phyloP scores from a whole-genome alignment of 2,797 vertebrate species.

The Notamacropus eugenii region DNA sequence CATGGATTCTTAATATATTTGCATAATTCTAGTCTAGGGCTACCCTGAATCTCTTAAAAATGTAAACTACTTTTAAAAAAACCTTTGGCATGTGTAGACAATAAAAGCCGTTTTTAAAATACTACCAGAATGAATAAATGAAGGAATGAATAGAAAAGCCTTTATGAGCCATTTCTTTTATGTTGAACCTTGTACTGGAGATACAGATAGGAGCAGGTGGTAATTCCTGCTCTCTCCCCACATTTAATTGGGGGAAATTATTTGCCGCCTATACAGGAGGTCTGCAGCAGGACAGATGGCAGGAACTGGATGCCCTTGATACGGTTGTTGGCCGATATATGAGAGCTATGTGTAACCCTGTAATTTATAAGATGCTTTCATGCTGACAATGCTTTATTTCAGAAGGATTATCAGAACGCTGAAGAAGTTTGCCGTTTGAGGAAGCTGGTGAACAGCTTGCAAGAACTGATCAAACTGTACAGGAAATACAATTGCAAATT shows the following conservation, averaged over 20 bases:
- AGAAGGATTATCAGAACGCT: conserved; percentile 87
- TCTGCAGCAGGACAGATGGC: background rate
- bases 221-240: background rate
- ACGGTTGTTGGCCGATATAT: background rate
- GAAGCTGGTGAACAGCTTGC: conserved; percentile 90
- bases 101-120: background rate
- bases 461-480: conserved; percentile 90
- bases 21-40: background rate
- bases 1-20: background rate
- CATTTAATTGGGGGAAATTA: background rate
- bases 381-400: conserved; percentile 56
- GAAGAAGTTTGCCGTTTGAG: conserved; percentile 90
- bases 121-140: background rate
- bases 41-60: background rate
- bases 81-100: background rate
- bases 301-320: background rate
- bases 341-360: background rate
- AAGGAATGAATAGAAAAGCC: background rate
- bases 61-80: background rate
- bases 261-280: background rate
- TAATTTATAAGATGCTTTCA: background rate
- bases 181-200: background rate
- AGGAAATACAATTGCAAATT: conserved; percentile 93
- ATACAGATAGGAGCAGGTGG: background rate
- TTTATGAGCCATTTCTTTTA: background rate